Percentiles rank a stretch among this genome's conserved stretches.
Conservation (phyloP, 2,797 vertebrate genomes). For the Atherinosoma microstoma region DNA sequence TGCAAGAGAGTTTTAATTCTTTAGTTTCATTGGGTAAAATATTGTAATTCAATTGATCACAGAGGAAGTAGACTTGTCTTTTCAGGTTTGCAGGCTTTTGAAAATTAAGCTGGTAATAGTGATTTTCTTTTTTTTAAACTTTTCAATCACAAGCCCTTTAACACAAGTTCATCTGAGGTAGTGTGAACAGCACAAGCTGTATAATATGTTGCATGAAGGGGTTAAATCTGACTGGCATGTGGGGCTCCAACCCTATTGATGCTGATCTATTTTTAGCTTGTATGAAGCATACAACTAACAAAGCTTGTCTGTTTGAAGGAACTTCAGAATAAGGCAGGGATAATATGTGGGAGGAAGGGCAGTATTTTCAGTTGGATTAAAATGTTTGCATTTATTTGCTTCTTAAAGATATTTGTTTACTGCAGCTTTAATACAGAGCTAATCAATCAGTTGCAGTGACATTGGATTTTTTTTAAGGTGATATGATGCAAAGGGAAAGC, state of each 20-base stretch:
- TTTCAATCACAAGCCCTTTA: neutral
- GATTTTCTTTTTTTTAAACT: neutral
- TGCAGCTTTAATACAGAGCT: conserved; percentile 4
- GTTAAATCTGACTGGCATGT: neutral
- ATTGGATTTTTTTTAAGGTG: neutral
- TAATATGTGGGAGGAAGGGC: neutral
- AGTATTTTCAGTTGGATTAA: neutral
- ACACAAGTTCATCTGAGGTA: neutral
- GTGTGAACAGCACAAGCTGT: neutral
- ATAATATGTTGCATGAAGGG: neutral
- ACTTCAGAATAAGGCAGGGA: neutral
- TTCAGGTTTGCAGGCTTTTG: neutral
- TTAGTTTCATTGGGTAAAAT: neutral
- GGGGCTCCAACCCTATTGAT: neutral
- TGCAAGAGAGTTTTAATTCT: neutral
- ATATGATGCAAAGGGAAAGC: neutral
- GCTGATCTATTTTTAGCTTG: conserved; percentile 23
- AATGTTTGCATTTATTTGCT: neutral
- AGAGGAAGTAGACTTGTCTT: neutral
- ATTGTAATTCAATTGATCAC: neutral
- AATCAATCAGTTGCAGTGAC: neutral
- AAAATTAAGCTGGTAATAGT: neutral
- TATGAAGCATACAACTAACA: conserved; percentile 1
- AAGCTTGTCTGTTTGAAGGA: neutral
- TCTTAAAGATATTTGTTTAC: neutral